These are phyloP conservation scores for Fringilla coelebs DNA, from an alignment of 2,797 vertebrate species.

Conservation along the genomic window DNA sequence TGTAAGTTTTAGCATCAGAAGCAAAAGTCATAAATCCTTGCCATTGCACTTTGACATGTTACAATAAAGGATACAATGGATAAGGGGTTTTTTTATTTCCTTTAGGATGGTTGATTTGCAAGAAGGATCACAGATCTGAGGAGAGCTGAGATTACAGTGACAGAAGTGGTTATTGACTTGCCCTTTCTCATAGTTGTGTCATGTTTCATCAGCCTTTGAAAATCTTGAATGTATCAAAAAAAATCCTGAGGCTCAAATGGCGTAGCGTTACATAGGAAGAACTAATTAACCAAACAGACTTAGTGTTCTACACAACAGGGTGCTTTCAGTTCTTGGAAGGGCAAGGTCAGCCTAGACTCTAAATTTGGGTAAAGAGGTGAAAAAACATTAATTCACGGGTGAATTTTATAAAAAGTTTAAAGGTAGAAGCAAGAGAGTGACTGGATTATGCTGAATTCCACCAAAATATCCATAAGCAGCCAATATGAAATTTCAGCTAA, in stretches of 20 bases:
- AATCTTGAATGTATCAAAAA: not conserved
- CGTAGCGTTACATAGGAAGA: not conserved
- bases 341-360: not conserved
- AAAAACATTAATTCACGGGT: not conserved
- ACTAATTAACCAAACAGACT: not conserved
- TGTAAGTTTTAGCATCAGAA: not conserved
- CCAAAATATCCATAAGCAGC: not conserved
- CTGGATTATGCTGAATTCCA: not conserved
- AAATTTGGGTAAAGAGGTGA: not conserved
- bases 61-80: not conserved
- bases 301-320: not conserved
- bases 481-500: not conserved
- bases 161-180: not conserved
- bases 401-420: not conserved
- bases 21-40: not conserved
- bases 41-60: not conserved
- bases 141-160: not conserved
- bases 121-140: not conserved
- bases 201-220: constrained; percentile 10
- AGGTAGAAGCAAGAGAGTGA: not conserved
- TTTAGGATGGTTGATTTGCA: not conserved
- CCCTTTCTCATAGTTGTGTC: not conserved
- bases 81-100: not conserved
- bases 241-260: not conserved
- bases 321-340: not conserved